Conservation (phyloP, 1,140 invertebrate species). For the Aphelenchoides fujianensis region DNA sequence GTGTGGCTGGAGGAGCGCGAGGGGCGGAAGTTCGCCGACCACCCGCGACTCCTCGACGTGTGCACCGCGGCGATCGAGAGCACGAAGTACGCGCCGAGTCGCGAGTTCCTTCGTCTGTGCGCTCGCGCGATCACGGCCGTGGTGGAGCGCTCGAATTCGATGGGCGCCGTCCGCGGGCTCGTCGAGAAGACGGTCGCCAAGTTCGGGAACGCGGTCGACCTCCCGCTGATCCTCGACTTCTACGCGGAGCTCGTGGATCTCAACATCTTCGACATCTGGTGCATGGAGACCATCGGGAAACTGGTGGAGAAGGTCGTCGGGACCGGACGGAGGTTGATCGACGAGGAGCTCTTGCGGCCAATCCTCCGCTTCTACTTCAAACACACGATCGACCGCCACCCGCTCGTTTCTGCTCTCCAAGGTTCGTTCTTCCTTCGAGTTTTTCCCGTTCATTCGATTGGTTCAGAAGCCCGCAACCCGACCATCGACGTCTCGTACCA, state of each 20-base stretch:
- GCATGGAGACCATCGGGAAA: conserved; percentile 24
- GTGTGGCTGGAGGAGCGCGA: background rate
- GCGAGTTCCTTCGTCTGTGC: background rate
- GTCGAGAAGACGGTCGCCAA: conserved; percentile 22
- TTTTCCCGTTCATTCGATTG: background rate
- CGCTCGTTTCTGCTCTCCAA: conserved; percentile 16
- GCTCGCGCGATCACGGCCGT: background rate
- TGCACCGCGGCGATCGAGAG: background rate
- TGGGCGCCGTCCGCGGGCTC: background rate
- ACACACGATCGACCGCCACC: conserved; percentile 5
- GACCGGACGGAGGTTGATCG: background rate
- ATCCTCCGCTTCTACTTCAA: conserved; percentile 13
- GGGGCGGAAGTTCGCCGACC: background rate
- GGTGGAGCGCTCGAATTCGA: background rate
- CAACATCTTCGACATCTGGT: conserved; percentile 29
- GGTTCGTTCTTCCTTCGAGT: conserved; percentile 13
- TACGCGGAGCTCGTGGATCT: conserved; percentile 9
- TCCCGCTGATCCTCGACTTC: conserved; percentile 13
- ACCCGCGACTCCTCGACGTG: background rate
- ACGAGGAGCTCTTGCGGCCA: conserved; percentile 18
- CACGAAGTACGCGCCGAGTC: background rate
- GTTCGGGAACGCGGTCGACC: background rate
- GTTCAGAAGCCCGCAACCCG: background rate
- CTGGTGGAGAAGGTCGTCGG: conserved; percentile 21
- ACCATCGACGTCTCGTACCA: background rate